phyloP scores from a whole-genome alignment of 2,888 invertebrate genomes.

The Schizotus pectinicornis region DNA sequence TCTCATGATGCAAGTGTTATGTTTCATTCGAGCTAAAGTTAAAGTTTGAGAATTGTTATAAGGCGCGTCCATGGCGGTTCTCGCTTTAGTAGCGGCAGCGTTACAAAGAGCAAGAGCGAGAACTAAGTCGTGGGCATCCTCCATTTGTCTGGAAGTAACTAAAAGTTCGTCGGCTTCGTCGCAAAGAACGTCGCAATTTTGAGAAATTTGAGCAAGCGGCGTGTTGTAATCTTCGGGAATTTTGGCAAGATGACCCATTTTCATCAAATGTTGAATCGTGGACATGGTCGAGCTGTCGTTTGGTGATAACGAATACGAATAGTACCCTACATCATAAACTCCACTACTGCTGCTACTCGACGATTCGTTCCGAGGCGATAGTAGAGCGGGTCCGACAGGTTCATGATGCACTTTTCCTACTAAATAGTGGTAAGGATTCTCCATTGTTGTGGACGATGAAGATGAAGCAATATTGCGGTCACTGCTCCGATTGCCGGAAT shows the following conservation, averaged over 20 bases:
- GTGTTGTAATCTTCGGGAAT: constrained; percentile 81
- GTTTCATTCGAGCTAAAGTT: constrained; percentile 91
- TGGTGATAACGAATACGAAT: constrained; percentile 88
- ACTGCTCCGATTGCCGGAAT: constrained; percentile 94
- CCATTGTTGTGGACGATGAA: constrained; percentile 88
- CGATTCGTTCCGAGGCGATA: constrained; percentile 65
- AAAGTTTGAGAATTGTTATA: constrained; percentile 91
- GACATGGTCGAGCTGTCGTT: constrained; percentile 83
- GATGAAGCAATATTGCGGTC: constrained; percentile 94
- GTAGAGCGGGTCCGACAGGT: neutral
- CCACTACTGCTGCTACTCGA: constrained; percentile 70
- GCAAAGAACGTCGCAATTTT: constrained; percentile 86
- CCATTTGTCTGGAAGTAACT: constrained; percentile 83
- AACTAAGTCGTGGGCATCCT: constrained; percentile 84
- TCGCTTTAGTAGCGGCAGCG: constrained; percentile 83
- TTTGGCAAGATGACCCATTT: constrained; percentile 81
- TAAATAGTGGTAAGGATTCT: constrained; percentile 85
- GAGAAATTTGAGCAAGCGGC: constrained; percentile 50
- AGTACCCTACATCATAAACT: constrained; percentile 87
- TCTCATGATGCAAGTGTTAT: constrained; percentile 92
- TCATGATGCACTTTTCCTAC: constrained; percentile 73
- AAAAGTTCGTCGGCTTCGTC: constrained; percentile 87
- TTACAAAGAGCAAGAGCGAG: constrained; percentile 84
- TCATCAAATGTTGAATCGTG: constrained; percentile 76
- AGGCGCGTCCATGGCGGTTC: constrained; percentile 92